A percentile compares a stretch with the other conserved stretches of the same genome.
Conservation (phyloP, 2,888 invertebrate species). For the Hypomecis atomaria region DNA sequence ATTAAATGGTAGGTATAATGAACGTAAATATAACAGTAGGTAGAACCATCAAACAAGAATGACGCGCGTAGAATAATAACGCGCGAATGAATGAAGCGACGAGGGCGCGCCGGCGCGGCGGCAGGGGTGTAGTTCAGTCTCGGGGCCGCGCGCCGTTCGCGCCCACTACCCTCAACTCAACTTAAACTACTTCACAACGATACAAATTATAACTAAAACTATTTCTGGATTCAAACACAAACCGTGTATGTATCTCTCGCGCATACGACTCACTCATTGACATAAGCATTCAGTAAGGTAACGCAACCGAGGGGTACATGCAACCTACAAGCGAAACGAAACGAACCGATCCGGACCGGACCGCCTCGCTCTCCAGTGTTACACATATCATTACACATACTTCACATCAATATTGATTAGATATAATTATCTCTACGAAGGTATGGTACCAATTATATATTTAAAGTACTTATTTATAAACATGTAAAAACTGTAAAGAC, state of each 20-base stretch:
- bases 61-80: constrained; percentile 66
- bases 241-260: constrained; percentile 73
- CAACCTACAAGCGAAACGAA: constrained; percentile 17
- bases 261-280: constrained; percentile 57
- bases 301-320: constrained; percentile 13
- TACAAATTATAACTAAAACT: constrained; percentile 82
- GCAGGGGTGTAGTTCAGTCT: constrained; percentile 82
- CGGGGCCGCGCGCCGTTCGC: constrained; percentile 72
- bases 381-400: constrained; percentile 40
- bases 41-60: constrained; percentile 73
- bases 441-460: constrained; percentile 42
- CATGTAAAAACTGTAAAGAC: constrained; percentile 43
- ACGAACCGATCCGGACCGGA: neutral
- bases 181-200: constrained; percentile 82
- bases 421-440: constrained; percentile 42
- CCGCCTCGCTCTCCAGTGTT: constrained; percentile 26
- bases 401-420: constrained; percentile 44
- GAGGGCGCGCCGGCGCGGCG: constrained; percentile 66
- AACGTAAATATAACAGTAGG: constrained; percentile 73
- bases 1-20: constrained; percentile 58
- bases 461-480: constrained; percentile 43
- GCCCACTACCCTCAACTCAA: constrained; percentile 68
- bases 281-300: constrained; percentile 18
- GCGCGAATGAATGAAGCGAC: constrained; percentile 73
- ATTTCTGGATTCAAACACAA: constrained; percentile 78